Evolutionary conservation across 2,797 vertebrate species (phyloP).

Genomic region (Lepilemur septentrionalis): DNA sequence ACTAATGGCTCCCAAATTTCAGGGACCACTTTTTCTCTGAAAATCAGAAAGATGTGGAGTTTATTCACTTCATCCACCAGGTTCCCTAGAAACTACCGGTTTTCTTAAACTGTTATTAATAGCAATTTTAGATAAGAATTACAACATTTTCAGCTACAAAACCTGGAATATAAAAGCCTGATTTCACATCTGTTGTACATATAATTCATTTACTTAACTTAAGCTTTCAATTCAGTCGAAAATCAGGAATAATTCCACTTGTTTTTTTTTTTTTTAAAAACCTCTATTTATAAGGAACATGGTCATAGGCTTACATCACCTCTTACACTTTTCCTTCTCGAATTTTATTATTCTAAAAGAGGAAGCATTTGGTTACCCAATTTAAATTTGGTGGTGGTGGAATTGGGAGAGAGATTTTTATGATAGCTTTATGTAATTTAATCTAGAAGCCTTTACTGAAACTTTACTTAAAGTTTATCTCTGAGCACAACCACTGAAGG

Average conservation of each 20-base stretch:
- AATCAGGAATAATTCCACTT: conserved; percentile 48
- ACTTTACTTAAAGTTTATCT: neutral
- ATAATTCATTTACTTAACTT: conserved; percentile 33
- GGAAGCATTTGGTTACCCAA: neutral
- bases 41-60: conserved; percentile 16
- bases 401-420: neutral
- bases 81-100: neutral
- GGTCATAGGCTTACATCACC: neutral
- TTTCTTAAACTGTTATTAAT: conserved; percentile 42
- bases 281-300: conserved; percentile 28
- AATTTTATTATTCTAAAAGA: conserved; percentile 38
- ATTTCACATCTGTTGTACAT: neutral
- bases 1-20: neutral
- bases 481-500: neutral
- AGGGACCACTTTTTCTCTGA: neutral
- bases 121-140: conserved; percentile 20
- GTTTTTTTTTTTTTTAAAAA: neutral
- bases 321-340: neutral
- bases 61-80: neutral
- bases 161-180: neutral
- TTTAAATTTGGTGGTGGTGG: neutral
- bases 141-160: neutral
- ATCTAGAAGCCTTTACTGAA: neutral
- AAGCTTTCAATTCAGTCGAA: conserved; percentile 36
- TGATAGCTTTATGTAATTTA: neutral